Evolutionary conservation across 2,888 invertebrate genomes (phyloP).

Genomic region (Drosophila limbata): DNA sequence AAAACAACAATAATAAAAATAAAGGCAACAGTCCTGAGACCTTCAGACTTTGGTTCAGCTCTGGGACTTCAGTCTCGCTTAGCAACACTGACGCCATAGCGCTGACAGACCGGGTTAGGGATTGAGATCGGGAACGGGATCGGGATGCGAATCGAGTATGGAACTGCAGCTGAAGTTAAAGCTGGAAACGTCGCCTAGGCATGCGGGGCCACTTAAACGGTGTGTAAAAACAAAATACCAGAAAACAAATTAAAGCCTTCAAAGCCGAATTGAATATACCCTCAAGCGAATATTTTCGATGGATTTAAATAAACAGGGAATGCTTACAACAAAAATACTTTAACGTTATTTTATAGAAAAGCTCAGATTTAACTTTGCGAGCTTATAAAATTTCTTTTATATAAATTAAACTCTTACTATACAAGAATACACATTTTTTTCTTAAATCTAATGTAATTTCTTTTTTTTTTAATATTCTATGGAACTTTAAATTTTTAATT

Average conservation of each 20-base stretch:
- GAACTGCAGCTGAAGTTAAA: slow-evolving; percentile 32
- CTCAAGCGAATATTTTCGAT: slow-evolving; percentile 1
- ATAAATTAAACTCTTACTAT: too few relatives aligned
- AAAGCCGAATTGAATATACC: slow-evolving; percentile 16
- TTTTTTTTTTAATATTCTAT: neutral
- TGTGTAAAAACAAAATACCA: slow-evolving; percentile 60
- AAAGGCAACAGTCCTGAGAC: slow-evolving; percentile 25
- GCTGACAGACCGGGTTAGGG: slow-evolving; percentile 48
- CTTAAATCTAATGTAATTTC: too few relatives aligned
- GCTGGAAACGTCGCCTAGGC: slow-evolving; percentile 66
- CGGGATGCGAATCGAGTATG: slow-evolving; percentile 17
- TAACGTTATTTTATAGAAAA: neutral
- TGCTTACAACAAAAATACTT: neutral
- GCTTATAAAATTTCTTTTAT: too few relatives aligned
- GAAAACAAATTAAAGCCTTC: neutral
- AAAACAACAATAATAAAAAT: slow-evolving; percentile 11
- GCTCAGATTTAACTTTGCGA: neutral
- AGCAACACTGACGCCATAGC: slow-evolving; percentile 53
- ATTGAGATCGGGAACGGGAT: slow-evolving; percentile 17
- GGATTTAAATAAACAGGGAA: neutral
- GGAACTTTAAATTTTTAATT: too few relatives aligned
- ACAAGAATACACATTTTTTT: too few relatives aligned
- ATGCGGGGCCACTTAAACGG: slow-evolving; percentile 67
- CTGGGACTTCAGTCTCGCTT: slow-evolving; percentile 10
- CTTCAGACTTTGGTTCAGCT: slow-evolving; percentile 35